These are phyloP conservation scores for Cottus gobio DNA, from an alignment of 2,113 vertebrate genomes.

Conservation along the genomic window DNA sequence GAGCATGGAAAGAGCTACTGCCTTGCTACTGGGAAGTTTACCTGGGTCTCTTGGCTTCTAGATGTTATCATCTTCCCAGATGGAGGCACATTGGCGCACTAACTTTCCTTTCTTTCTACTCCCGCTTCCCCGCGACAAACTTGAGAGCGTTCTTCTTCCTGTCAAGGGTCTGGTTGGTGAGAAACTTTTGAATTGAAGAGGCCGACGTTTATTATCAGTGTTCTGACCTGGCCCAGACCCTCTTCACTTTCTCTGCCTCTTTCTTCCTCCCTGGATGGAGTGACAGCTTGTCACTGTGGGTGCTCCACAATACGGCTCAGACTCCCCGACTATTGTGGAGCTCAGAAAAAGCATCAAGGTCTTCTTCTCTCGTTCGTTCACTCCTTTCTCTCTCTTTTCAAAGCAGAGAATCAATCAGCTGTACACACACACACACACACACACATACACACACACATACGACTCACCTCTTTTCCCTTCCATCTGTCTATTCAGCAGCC, in stretches of 20 bases:
- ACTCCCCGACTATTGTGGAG: constrained; percentile 68
- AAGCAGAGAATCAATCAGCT: constrained; percentile 94
- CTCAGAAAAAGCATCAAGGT: constrained; percentile 73
- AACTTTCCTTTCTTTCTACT: constrained; percentile 19
- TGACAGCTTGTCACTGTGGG: constrained; percentile 80
- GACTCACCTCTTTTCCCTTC: constrained; percentile 87
- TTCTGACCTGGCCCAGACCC: constrained; percentile 56
- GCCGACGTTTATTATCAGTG: constrained; percentile 51
- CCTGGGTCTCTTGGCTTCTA: not conserved
- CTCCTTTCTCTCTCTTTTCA: constrained; percentile 74
- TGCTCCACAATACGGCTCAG: constrained; percentile 75
- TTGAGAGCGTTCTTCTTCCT: constrained; percentile 20
- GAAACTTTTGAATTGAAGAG: constrained; percentile 53
- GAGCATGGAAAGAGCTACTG: constrained; percentile 5
- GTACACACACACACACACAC: constrained; percentile 72
- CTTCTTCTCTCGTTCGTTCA: constrained; percentile 75
- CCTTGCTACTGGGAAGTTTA: constrained; percentile 4
- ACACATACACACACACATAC: constrained; percentile 60
- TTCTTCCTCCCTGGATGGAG: constrained; percentile 66
- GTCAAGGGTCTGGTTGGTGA: constrained; percentile 54
- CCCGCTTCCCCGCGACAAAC: not conserved
- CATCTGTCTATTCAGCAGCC: constrained; percentile 89
- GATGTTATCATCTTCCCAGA: not conserved
- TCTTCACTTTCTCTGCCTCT: constrained; percentile 52
- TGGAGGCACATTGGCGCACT: not conserved